phyloP scores from a whole-genome alignment of 1,140 invertebrate genomes.

The Cotesia glomerata region DNA sequence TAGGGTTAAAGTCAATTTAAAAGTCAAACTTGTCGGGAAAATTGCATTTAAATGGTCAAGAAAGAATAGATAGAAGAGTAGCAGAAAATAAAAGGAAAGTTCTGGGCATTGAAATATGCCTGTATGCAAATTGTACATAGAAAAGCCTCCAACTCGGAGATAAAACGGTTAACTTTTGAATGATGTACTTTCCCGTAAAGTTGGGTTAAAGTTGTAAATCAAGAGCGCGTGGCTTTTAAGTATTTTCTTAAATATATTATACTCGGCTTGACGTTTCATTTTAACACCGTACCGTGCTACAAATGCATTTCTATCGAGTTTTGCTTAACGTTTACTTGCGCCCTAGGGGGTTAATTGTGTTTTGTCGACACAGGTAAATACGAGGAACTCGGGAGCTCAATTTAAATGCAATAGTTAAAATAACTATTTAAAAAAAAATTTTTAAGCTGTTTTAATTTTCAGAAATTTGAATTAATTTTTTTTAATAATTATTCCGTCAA shows the following conservation, averaged over 20 bases:
- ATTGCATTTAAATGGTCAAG: too few species aligned
- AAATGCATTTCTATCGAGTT: background rate
- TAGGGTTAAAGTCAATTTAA: too few species aligned
- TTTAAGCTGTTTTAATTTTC: background rate
- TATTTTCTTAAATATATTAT: background rate
- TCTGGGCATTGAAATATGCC: too few species aligned
- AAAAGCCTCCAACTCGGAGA: background rate
- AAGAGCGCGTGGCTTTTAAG: slow-evolving; percentile 42
- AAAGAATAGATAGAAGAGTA: too few species aligned
- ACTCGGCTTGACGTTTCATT: background rate
- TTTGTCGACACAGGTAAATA: slow-evolving; percentile 41
- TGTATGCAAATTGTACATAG: slow-evolving; percentile 30
- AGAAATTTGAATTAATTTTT: background rate
- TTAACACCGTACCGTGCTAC: too few species aligned
- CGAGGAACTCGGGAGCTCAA: background rate
- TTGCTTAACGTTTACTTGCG: background rate
- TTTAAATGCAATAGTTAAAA: background rate
- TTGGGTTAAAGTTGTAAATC: slow-evolving; percentile 43
- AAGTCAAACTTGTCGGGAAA: too few species aligned
- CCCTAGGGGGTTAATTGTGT: slow-evolving; percentile 41
- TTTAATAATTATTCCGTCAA: background rate
- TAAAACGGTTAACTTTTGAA: background rate
- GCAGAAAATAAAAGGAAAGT: too few species aligned
- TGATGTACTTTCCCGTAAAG: background rate
- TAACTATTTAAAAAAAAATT: background rate